Percentiles rank a stretch among this genome's conserved stretches.
Conservation (phyloP, 2,113 vertebrate species). For the Litocranius walleri region DNA sequence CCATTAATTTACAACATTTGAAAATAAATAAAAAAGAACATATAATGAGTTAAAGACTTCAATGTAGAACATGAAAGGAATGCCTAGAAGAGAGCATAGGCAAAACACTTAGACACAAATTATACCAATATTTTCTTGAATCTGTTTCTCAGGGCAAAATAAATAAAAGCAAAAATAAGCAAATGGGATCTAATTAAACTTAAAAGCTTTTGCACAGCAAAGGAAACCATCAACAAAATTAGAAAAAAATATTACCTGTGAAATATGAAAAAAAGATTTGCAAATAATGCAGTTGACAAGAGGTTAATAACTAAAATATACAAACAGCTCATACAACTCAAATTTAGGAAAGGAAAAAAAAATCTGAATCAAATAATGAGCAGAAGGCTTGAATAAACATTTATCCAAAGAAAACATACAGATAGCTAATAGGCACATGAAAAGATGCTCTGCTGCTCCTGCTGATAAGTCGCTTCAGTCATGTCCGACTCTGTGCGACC, state of each 20-base stretch:
- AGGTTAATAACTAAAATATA: neutral
- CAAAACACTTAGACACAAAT: neutral
- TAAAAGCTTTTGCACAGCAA: neutral
- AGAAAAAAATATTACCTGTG: neutral
- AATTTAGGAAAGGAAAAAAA: neutral
- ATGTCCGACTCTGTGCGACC: rapidly evolving
- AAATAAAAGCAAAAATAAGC: neutral
- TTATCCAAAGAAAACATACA: neutral
- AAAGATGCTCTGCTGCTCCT: neutral
- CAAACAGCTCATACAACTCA: neutral
- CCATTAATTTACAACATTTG: neutral
- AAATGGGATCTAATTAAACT: neutral
- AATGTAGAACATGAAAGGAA: neutral
- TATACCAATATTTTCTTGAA: neutral
- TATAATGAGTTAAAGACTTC: neutral
- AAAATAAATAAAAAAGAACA: neutral
- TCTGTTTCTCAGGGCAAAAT: neutral
- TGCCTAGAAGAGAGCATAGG: neutral
- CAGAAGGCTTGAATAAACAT: neutral
- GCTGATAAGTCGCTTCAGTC: too few relatives aligned
- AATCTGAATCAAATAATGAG: neutral
- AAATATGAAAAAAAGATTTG: neutral
- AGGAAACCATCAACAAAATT: neutral
- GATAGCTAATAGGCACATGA: neutral
- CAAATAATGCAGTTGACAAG: neutral